Evolutionary conservation across 2,797 vertebrate genomes (phyloP), one percentile per base, ranked within the genome.

Genomic region (Sphenodon punctatus): DNA sequence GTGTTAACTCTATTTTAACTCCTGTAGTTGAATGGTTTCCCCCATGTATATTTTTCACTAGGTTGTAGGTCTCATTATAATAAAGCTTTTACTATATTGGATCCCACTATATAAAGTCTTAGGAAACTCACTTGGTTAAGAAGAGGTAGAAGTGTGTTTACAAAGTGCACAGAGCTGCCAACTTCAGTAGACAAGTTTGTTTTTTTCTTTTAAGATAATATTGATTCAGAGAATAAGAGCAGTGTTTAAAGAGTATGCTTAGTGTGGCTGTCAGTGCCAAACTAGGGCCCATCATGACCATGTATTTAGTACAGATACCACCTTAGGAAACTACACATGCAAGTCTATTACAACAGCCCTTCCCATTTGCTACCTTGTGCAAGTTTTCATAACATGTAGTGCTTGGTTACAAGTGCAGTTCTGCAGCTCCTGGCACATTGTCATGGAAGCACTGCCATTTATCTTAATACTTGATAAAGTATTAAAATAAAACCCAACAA

Each of bases 211-310:
- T n/a, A n/a, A n/a, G 77, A 41, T 63, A 74, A 70, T 78, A 85
- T 86, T 1, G 88, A 93, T 93, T 94, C 90, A 94, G 53, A 88
- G 92, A 94, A 94, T 91, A 93, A 90, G 90, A 80, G 75, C 15
- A 76, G 60, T 17, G n/a, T 23, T 90, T 86, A 90, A 90, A 86
- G 80, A 84, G 67, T 27, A 46, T 20, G 55, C 0, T 0, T 79
- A 79, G 34, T 46, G 39, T 70, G 61, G 83, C 88, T 76, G 85
- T 77, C 39, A 42, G 55, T 64, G 67, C 53, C 16, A 8, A 53
- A 30, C 5, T 30, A 17, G 5, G 16, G 16, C 15, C 14, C 5
- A 30, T 5, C 8, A 7, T 15, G 53, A 27, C 49, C 14, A n/a
- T 75, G 48, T 32, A 34, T 39, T 76, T 73, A 34, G 34, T 64